A percentile compares a stretch with the other conserved stretches of the same genome.
Conservation (phyloP, 2,113 vertebrate species). For the Onychostruthus taczanowskii region DNA sequence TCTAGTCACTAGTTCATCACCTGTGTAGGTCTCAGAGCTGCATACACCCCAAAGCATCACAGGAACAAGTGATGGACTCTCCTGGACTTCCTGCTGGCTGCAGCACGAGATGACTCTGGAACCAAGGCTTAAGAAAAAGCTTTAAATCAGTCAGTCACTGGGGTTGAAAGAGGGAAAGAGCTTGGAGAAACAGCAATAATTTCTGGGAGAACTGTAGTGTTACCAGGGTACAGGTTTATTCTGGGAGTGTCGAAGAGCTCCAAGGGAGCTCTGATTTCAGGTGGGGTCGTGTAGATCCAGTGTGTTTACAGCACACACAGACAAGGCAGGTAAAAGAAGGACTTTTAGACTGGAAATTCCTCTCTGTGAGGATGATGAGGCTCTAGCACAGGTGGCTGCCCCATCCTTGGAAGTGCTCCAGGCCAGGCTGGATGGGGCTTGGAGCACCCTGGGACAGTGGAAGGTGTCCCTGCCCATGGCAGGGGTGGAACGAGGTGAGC, state of each 20-base stretch:
- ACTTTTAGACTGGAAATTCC: neutral
- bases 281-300: neutral
- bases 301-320: neutral
- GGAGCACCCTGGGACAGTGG: neutral
- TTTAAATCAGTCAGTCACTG: neutral
- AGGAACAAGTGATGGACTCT: neutral
- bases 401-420: neutral
- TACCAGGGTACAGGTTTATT: neutral
- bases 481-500: neutral
- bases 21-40: neutral
- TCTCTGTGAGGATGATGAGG: neutral
- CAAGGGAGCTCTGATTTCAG: neutral
- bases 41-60: accelerated
- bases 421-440: accelerated
- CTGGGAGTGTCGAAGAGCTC: neutral
- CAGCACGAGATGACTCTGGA: neutral
- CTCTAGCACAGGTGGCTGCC: neutral
- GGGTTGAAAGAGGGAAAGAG: neutral
- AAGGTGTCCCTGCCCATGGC: neutral
- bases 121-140: neutral
- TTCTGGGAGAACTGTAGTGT: neutral
- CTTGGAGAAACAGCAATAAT: neutral
- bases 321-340: neutral
- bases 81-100: neutral
- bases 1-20: neutral